A percentile compares a stretch with the other conserved stretches of the same genome.
These are phyloP conservation scores for Rhizomys pruinosus DNA, from an alignment of 2,113 vertebrate species.

Conservation along the genomic window DNA sequence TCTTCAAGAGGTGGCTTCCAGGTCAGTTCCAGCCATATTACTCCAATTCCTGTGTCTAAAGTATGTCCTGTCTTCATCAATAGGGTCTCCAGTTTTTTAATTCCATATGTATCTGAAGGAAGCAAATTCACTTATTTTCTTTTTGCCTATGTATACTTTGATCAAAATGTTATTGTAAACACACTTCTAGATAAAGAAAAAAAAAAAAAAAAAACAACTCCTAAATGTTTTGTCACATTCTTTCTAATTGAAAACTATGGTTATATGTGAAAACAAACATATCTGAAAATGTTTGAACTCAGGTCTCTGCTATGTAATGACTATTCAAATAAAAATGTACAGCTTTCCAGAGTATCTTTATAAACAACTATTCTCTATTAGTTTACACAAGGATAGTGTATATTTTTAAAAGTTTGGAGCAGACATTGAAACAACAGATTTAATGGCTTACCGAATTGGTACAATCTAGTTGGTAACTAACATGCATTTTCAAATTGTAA, in stretches of 20 bases:
- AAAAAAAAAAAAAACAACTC: too few species aligned
- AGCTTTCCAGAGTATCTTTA: not conserved
- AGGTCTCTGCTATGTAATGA: not conserved
- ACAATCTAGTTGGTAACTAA: conserved; percentile 23
- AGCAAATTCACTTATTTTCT: not conserved
- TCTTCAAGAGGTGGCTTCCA: too few species aligned
- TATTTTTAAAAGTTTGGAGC: not conserved
- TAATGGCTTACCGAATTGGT: not conserved
- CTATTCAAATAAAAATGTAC: not conserved
- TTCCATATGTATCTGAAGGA: not conserved
- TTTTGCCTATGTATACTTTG: conserved; percentile 35
- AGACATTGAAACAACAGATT: conserved; percentile 19
- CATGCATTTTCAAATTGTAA: conserved; percentile 22
- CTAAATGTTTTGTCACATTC: too few species aligned
- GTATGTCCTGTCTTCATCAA: too few species aligned
- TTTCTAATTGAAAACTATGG: not conserved
- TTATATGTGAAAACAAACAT: not conserved
- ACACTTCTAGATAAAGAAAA: not conserved
- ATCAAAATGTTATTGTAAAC: not conserved
- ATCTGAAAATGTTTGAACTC: not conserved
- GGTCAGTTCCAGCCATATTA: too few species aligned
- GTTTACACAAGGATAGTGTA: not conserved
- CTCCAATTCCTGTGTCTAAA: too few species aligned
- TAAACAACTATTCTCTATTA: conserved; percentile 11
- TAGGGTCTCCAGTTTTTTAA: not conserved